A percentile compares a stretch with the other conserved stretches of the same genome.
These are phyloP conservation scores for Heliconius himera DNA, from an alignment of 1,140 invertebrate genomes.

Conservation along the genomic window DNA sequence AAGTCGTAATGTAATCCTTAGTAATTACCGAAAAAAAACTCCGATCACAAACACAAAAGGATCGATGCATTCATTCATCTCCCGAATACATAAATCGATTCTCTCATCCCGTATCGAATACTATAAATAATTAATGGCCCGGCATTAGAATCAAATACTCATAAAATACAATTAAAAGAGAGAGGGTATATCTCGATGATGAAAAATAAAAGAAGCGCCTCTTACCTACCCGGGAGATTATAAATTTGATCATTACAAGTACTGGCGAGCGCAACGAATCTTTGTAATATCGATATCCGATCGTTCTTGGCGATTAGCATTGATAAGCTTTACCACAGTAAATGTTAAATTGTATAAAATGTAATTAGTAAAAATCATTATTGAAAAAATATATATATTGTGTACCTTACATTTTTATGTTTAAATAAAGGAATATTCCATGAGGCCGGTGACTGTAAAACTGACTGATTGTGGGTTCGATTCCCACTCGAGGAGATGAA, in stretches of 20 bases:
- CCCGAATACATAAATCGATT: constrained; percentile 72
- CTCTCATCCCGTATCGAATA: constrained; percentile 76
- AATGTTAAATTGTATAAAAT: background rate
- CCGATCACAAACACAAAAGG: constrained; percentile 53
- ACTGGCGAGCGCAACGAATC: constrained; percentile 73
- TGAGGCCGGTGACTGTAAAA: too few species aligned
- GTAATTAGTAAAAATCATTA: background rate
- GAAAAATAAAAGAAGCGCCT: constrained; percentile 75
- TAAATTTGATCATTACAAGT: constrained; percentile 80
- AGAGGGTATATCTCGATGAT: constrained; percentile 73
- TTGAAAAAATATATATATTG: background rate
- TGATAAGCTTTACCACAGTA: constrained; percentile 32
- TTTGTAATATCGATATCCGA: constrained; percentile 74
- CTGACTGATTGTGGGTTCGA: too few species aligned
- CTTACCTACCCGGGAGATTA: constrained; percentile 80
- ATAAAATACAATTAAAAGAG: constrained; percentile 82
- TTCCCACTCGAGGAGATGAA: too few species aligned
- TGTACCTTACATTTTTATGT: background rate
- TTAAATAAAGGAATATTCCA: background rate
- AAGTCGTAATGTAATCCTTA: constrained; percentile 32
- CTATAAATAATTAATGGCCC: constrained; percentile 81
- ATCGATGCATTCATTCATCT: constrained; percentile 67
- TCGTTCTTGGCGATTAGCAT: constrained; percentile 70
- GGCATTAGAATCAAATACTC: constrained; percentile 81
- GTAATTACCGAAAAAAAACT: constrained; percentile 35